Conservation (phyloP, 2,797 vertebrate species). For the Rhinoraja longicauda region DNA sequence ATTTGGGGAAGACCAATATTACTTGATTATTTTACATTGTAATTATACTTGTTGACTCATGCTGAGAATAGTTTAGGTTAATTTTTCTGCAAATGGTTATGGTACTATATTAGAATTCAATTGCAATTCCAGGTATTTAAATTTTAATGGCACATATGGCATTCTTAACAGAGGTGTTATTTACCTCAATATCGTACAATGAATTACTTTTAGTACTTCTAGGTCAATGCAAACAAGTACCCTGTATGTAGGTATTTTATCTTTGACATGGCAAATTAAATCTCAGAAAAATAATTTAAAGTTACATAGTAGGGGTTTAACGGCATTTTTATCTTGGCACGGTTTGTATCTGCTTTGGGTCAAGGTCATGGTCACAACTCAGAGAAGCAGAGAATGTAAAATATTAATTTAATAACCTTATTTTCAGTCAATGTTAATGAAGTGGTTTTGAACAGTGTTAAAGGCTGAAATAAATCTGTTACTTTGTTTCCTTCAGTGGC, state of each 20-base stretch:
- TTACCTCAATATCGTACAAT: too few species aligned
- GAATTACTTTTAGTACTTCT: too few species aligned
- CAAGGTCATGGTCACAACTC: constrained; percentile 5
- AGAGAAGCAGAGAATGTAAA: background rate
- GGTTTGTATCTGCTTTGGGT: background rate
- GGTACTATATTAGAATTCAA: background rate
- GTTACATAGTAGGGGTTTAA: background rate
- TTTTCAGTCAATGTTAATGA: background rate
- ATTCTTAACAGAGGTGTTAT: too few species aligned
- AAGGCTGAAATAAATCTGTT: background rate
- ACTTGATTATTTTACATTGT: background rate
- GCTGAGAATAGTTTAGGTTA: background rate
- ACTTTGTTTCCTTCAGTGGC: background rate
- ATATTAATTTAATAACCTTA: background rate
- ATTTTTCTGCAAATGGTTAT: background rate
- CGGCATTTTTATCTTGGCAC: background rate
- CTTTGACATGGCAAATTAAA: background rate
- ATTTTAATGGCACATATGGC: too few species aligned
- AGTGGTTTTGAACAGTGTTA: background rate
- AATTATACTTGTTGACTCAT: background rate
- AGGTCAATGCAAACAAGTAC: background rate
- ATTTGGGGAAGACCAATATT: background rate
- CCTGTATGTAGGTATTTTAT: background rate
- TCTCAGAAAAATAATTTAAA: too few species aligned
- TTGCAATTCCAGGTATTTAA: background rate